Evolutionary conservation across 1,140 invertebrate species (phyloP), one percentile per base, ranked within the genome.

Genomic region (Antheraea mylitta): DNA sequence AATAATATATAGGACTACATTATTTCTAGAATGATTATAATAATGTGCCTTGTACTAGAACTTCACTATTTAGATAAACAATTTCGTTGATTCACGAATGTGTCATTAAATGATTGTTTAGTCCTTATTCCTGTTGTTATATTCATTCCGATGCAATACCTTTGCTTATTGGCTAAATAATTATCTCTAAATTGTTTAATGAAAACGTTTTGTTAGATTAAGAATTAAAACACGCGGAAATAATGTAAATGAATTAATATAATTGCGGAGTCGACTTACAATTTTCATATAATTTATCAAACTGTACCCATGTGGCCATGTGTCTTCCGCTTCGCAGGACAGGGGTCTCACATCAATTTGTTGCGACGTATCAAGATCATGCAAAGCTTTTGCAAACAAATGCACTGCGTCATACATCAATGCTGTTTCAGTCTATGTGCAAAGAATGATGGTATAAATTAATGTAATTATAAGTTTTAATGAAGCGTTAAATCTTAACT

Each of bases 271-370:
- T 68, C 67, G 80, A 94, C 95, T 95, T 93, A 98, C 98, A 79
- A 98, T 97, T 94, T 98, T 98, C 97, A 99, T 99, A 83, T 99
- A 99, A 93, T 99, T 99, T 69, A 99, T 97, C 30, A 99, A 94
- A 75, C 97, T 98, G 87, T 98, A 97, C 65, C 98, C 98, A 83
- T 98, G 97, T 7, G 96, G 96, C 98, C 98, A 99, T 0, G 97
- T 97, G 80, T 98, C 96, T 66, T 96, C 95, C 4, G 96, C 96
- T 74, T 98, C 97, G 85, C 98, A 99, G 16, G 96, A 97, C 18
- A 99, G 93, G 0, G 96, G 95, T 81, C 96, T 96, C 69, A 98
- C 97, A 83, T 97, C 96, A 61, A 98, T 97, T 83, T 97, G 95
- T 85, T 98, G 97, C 53, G 96, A 98, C 42, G 96, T 95, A 90